phyloP scores from a whole-genome alignment of 2,113 vertebrate genomes.

The Theropithecus gelada region DNA sequence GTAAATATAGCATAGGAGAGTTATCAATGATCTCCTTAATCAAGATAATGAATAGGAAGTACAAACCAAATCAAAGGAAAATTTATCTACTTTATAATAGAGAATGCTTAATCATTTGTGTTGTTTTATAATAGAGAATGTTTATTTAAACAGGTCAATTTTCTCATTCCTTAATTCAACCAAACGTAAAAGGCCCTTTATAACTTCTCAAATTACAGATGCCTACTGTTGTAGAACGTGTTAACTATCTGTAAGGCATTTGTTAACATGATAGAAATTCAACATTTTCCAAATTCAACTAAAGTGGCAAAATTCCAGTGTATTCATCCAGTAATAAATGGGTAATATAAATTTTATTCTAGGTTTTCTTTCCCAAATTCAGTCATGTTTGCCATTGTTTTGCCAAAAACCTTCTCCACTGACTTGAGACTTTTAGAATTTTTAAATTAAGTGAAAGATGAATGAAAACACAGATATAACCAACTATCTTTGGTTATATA shows the following conservation, averaged over 20 bases:
- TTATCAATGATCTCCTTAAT: neutral
- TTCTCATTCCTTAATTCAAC: conserved; percentile 1
- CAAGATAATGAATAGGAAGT: neutral
- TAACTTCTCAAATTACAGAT: neutral
- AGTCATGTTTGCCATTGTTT: neutral
- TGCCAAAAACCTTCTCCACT: neutral
- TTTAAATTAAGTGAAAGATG: conserved; percentile 48
- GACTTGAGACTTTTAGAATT: neutral
- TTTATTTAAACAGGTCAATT: neutral
- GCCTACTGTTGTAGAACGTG: neutral
- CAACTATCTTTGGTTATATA: conserved; percentile 27
- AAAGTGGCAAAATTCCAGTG: neutral
- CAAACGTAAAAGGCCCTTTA: neutral
- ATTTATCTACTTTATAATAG: neutral
- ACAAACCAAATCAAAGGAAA: neutral
- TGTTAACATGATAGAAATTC: neutral
- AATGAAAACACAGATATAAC: conserved; percentile 22
- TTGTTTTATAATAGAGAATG: neutral
- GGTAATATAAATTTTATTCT: neutral
- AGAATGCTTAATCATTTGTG: neutral
- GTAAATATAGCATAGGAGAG: neutral
- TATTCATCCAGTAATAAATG: neutral
- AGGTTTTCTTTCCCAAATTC: neutral
- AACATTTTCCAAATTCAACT: neutral
- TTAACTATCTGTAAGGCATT: neutral